These are phyloP conservation scores for Chrysolina americana DNA, from an alignment of 2,888 invertebrate genomes.

Conservation along the genomic window DNA sequence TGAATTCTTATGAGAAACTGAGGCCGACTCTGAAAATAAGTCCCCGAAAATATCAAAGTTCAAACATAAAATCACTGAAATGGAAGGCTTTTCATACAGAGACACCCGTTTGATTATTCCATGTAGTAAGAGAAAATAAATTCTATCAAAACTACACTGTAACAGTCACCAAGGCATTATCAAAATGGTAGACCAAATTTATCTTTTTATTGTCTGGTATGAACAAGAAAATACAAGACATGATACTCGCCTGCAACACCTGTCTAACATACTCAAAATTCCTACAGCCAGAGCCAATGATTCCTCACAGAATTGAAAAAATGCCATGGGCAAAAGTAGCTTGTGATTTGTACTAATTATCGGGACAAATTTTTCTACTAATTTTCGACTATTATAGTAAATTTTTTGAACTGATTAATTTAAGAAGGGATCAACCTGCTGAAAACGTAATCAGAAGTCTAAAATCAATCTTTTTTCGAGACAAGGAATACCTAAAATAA, in stretches of 20 bases:
- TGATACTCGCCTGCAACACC: constrained; percentile 33
- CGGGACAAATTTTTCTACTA: constrained; percentile 13
- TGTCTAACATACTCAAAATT: constrained; percentile 36
- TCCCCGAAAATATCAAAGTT: constrained; percentile 38
- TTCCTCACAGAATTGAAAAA: constrained; percentile 34
- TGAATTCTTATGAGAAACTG: constrained; percentile 34
- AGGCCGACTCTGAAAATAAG: constrained; percentile 45
- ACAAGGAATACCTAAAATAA: no score
- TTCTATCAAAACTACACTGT: constrained; percentile 39
- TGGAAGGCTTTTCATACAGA: constrained; percentile 47
- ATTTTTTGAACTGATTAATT: not conserved
- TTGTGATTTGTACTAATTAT: constrained; percentile 33
- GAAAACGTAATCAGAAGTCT: no score
- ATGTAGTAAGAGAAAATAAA: constrained; percentile 35
- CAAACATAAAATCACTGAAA: constrained; percentile 38
- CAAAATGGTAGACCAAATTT: constrained; percentile 37
- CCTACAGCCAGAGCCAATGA: constrained; percentile 40
- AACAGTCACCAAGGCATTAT: constrained; percentile 38
- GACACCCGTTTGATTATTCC: constrained; percentile 39
- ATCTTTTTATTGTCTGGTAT: constrained; percentile 43
- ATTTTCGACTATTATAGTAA: constrained; percentile 26
- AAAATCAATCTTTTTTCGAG: no score
- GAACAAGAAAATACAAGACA: constrained; percentile 37
- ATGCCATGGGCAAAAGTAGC: constrained; percentile 37
- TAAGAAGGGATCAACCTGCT: no score